Conservation (phyloP, 2,888 invertebrate genomes). For the Eudasyphora cyanicolor region DNA sequence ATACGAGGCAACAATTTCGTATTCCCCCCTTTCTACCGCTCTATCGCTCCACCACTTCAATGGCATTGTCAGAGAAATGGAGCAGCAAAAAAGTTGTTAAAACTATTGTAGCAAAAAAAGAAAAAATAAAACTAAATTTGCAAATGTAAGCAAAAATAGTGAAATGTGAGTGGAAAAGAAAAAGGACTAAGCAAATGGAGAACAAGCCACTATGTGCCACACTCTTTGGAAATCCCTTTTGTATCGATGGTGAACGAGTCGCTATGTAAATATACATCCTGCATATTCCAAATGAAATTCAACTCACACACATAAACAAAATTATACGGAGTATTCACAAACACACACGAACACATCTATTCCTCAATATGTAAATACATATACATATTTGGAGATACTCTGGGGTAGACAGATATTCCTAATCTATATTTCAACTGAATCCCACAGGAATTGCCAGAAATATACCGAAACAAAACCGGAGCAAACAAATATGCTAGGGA, state of each 20-base stretch:
- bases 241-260: slow-evolving; percentile 32
- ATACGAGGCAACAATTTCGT: not conserved
- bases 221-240: slow-evolving; percentile 53
- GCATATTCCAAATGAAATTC: slow-evolving; percentile 11
- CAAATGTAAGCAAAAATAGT: slow-evolving; percentile 43
- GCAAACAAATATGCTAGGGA: slow-evolving; percentile 11
- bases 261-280: slow-evolving; percentile 51
- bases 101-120: slow-evolving; percentile 47
- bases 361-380: too few species aligned
- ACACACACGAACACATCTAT: slow-evolving; percentile 9
- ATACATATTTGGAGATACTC: slow-evolving; percentile 14
- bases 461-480: slow-evolving; percentile 20
- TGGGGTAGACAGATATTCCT: slow-evolving; percentile 42
- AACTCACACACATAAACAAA: slow-evolving; percentile 14
- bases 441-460: slow-evolving; percentile 48
- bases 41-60: not conserved
- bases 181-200: not conserved
- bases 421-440: slow-evolving; percentile 59
- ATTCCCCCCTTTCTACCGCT: not conserved
- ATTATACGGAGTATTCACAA: slow-evolving; percentile 6
- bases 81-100: slow-evolving; percentile 28
- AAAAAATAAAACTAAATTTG: slow-evolving; percentile 43
- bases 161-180: slow-evolving; percentile 8
- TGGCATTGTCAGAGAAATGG: not conserved
- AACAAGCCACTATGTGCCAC: too few species aligned